phyloP scores from a whole-genome alignment of 2,888 invertebrate genomes.

The Sussaba pulchella region DNA sequence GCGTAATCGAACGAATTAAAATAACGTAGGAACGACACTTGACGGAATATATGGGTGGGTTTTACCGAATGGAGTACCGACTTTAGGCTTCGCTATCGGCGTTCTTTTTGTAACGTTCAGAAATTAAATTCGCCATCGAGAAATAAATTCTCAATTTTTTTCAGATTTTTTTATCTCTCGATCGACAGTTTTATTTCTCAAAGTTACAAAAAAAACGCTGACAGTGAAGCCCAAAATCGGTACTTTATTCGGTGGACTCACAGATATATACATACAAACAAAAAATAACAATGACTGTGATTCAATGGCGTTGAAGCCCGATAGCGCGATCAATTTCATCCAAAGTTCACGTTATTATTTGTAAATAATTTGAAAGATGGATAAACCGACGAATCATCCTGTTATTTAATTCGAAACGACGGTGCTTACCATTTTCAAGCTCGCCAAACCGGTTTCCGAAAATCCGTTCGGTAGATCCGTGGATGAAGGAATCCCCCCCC shows the following conservation, averaged over 20 bases:
- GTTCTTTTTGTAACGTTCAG: too few relatives aligned
- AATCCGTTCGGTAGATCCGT: not conserved
- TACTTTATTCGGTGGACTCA: too few relatives aligned
- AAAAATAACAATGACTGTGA: constrained; percentile 30
- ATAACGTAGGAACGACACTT: constrained; percentile 13
- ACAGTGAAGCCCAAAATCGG: too few relatives aligned
- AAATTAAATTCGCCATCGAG: too few relatives aligned
- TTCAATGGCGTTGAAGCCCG: constrained; percentile 14
- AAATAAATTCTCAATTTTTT: too few relatives aligned
- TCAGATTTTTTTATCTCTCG: too few relatives aligned
- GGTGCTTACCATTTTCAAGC: not conserved
- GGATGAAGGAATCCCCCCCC: not conserved
- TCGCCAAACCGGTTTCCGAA: not conserved
- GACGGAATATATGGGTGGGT: too few relatives aligned
- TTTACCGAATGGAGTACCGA: too few relatives aligned
- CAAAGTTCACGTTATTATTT: not conserved
- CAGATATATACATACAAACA: too few relatives aligned
- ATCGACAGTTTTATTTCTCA: too few relatives aligned
- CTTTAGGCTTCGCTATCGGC: too few relatives aligned
- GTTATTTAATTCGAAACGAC: not conserved
- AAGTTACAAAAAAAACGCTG: too few relatives aligned
- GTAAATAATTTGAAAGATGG: constrained; percentile 51
- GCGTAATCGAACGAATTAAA: constrained; percentile 14
- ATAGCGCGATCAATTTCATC: constrained; percentile 46
- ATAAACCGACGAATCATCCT: constrained; percentile 29